phyloP scores from a whole-genome alignment of 2,113 vertebrate species.

The Mugil cephalus region DNA sequence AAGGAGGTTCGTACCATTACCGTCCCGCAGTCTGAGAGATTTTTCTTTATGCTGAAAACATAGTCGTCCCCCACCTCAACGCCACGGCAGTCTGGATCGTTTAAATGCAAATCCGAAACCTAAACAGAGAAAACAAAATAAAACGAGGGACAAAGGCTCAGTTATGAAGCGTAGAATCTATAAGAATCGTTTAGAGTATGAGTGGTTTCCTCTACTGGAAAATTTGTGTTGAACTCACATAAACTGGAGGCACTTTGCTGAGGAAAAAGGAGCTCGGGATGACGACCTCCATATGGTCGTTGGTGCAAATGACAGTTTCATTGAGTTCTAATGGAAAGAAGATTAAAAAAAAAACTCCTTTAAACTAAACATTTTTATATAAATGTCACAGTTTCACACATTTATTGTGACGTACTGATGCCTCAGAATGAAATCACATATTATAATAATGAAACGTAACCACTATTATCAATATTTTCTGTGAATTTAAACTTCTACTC shows the following conservation, averaged over 20 bases:
- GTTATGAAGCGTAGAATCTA: background rate
- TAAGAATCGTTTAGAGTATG: no score
- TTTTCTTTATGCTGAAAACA: slow-evolving; percentile 82
- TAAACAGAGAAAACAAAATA: slow-evolving; percentile 44
- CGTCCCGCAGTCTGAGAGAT: slow-evolving; percentile 82
- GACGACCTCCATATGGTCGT: slow-evolving; percentile 82
- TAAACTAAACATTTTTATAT: no score
- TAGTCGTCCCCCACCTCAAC: slow-evolving; percentile 76
- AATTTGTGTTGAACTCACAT: slow-evolving; percentile 69
- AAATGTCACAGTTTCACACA: no score
- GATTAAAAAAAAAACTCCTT: background rate
- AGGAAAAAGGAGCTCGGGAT: slow-evolving; percentile 84
- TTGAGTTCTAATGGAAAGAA: slow-evolving; percentile 79
- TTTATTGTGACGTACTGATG: no score
- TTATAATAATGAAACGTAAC: no score
- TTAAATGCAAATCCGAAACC: slow-evolving; percentile 85
- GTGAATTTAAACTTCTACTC: no score
- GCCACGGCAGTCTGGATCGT: slow-evolving; percentile 76
- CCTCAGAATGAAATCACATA: no score
- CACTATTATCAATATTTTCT: no score
- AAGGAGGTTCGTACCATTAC: slow-evolving; percentile 59
- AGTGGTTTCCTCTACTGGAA: no score
- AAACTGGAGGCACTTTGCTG: slow-evolving; percentile 82
- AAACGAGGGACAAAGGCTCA: background rate
- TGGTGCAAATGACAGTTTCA: slow-evolving; percentile 82